A percentile compares a stretch with the other conserved stretches of the same genome.
Conservation (phyloP, 2,888 invertebrate genomes). For the Andrena camellia region DNA sequence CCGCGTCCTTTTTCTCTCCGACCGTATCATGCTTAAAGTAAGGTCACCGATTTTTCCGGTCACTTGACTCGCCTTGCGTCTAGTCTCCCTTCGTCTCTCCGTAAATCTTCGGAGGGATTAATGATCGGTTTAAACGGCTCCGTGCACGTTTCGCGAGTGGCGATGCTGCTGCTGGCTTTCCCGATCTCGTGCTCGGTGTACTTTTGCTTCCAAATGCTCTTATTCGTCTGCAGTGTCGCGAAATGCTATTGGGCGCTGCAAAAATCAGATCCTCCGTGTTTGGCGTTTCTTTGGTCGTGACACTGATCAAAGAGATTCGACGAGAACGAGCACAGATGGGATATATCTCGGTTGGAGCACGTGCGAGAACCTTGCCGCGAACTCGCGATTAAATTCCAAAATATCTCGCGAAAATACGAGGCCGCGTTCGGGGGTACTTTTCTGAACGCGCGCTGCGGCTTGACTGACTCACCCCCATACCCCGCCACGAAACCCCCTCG, state of each 20-base stretch:
- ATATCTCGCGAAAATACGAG: slow-evolving; percentile 60
- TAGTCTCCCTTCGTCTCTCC: not conserved
- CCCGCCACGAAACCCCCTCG: slow-evolving; percentile 71
- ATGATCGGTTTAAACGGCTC: not conserved
- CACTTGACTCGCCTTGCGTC: not conserved
- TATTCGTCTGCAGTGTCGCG: too few species aligned
- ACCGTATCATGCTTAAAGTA: not conserved
- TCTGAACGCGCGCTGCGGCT: slow-evolving; percentile 85
- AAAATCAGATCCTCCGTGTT: not conserved
- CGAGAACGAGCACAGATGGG: not conserved
- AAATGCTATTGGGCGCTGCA: too few species aligned
- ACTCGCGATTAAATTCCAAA: slow-evolving; percentile 59
- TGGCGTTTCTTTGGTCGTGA: not conserved
- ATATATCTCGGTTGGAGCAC: not conserved
- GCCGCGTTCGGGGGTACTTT: slow-evolving; percentile 82
- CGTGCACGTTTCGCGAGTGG: not conserved
- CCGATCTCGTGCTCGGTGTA: not conserved
- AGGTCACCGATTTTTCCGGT: not conserved
- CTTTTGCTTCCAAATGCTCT: too few species aligned
- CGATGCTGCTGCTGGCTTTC: too few species aligned
- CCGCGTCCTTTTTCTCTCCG: slow-evolving; percentile 5
- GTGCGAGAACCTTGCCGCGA: slow-evolving; percentile 40
- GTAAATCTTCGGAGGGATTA: not conserved
- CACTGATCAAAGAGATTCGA: not conserved
- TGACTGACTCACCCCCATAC: slow-evolving; percentile 85